Evolutionary conservation across 2,888 invertebrate species (phyloP).

Genomic region (Agrochola circellaris): DNA sequence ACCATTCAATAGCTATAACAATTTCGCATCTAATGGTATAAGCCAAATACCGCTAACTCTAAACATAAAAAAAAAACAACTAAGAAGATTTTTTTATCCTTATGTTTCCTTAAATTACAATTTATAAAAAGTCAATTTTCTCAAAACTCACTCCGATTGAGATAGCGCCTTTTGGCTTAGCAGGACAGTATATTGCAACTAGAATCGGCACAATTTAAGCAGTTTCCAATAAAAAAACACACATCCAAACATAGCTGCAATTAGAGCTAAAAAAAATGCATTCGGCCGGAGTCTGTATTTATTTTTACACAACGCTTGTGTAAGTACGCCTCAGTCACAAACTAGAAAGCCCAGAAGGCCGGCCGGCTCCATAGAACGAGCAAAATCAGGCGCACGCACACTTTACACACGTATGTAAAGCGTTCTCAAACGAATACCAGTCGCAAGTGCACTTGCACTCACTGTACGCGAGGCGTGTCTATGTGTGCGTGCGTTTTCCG

Average conservation of each 20-base stretch:
- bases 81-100: too few species aligned
- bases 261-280: not conserved
- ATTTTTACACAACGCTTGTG: not conserved
- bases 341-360: not conserved
- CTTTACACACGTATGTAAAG: too few species aligned
- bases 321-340: not conserved
- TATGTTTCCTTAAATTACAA: too few species aligned
- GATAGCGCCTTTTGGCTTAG: too few species aligned
- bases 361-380: not conserved
- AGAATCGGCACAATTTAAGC: not conserved
- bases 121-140: too few species aligned
- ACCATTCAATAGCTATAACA: too few species aligned
- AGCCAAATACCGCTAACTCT: too few species aligned
- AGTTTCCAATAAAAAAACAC: not conserved
- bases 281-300: not conserved
- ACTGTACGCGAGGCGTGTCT: not conserved
- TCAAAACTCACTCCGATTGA: too few species aligned
- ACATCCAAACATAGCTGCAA: not conserved
- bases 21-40: too few species aligned
- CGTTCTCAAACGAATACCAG: not conserved
- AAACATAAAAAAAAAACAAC: too few species aligned
- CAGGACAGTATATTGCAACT: too few species aligned
- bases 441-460: not conserved
- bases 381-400: not conserved
- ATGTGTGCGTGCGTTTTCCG: not conserved